phyloP scores from a whole-genome alignment of 1,140 invertebrate species.

The Dryas iulia region DNA sequence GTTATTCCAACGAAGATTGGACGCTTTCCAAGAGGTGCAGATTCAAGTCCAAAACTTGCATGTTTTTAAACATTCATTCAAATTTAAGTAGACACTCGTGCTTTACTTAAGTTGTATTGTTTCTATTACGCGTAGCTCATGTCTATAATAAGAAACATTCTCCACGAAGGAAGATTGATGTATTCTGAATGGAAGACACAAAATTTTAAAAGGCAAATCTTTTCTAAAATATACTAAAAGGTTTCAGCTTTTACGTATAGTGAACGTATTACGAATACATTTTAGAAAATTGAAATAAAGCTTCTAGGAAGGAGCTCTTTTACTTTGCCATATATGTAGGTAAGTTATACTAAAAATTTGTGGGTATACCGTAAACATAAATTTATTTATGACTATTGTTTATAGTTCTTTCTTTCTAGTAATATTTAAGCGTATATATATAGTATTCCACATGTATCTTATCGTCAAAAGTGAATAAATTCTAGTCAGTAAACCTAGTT shows the following conservation, averaged over 20 bases:
- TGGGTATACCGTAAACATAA: not conserved
- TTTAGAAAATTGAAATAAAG: not conserved
- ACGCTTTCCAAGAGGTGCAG: no score
- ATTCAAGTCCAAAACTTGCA: no score
- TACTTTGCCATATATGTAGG: not conserved
- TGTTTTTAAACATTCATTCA: no score
- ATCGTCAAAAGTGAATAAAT: no score
- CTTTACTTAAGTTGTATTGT: no score
- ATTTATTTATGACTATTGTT: not conserved
- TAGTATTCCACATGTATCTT: no score
- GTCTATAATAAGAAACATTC: not conserved
- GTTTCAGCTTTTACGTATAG: not conserved
- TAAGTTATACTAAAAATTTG: not conserved
- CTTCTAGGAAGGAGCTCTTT: not conserved
- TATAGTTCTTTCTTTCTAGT: no score
- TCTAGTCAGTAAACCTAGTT: no score
- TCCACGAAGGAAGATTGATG: not conserved
- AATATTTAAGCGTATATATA: no score
- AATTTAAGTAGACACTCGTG: no score
- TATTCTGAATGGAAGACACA: not conserved
- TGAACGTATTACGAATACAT: not conserved
- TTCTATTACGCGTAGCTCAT: not conserved
- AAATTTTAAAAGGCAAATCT: not conserved
- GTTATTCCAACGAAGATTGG: no score
- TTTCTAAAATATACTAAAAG: slow-evolving; percentile 1